Percentiles rank a stretch among this genome's conserved stretches.
Evolutionary conservation across 2,113 vertebrate species (phyloP).

Genomic region (human): DNA sequence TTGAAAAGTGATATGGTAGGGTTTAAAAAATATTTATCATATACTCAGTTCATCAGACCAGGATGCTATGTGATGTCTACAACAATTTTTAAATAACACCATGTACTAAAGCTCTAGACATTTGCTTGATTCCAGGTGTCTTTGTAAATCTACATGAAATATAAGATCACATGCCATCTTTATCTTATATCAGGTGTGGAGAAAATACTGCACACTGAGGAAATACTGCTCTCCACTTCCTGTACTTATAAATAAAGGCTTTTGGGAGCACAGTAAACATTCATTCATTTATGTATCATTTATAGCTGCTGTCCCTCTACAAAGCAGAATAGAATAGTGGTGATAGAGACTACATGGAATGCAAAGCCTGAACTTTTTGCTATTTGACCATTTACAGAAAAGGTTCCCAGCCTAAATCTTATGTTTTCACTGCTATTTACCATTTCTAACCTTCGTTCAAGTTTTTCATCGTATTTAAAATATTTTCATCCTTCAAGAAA

Average conservation of each 20-base stretch:
- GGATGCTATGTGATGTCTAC: not conserved
- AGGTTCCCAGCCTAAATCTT: not conserved
- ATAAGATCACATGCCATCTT: not conserved
- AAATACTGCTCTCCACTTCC: not conserved
- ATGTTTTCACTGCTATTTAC: not conserved
- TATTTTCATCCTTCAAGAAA: not conserved
- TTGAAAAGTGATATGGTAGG: not conserved
- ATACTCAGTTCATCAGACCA: not conserved
- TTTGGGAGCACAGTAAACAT: fast-evolving
- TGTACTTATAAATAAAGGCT: not conserved
- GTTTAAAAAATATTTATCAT: not conserved
- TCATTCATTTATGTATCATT: not conserved
- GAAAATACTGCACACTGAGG: not conserved
- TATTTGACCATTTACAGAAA: not conserved
- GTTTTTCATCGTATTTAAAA: not conserved
- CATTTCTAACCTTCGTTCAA: not conserved
- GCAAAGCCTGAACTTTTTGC: not conserved
- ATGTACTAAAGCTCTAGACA: not conserved
- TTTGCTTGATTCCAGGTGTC: not conserved
- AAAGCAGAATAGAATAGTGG: not conserved
- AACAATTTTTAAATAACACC: not conserved
- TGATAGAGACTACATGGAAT: not conserved
- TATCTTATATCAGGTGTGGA: not conserved
- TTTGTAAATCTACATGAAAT: not conserved
- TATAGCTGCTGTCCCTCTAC: not conserved